A percentile compares a stretch with the other conserved stretches of the same genome.
These are phyloP conservation scores for Benitochromis conjunctus DNA, from an alignment of 2,113 vertebrate species.

Conservation along the genomic window DNA sequence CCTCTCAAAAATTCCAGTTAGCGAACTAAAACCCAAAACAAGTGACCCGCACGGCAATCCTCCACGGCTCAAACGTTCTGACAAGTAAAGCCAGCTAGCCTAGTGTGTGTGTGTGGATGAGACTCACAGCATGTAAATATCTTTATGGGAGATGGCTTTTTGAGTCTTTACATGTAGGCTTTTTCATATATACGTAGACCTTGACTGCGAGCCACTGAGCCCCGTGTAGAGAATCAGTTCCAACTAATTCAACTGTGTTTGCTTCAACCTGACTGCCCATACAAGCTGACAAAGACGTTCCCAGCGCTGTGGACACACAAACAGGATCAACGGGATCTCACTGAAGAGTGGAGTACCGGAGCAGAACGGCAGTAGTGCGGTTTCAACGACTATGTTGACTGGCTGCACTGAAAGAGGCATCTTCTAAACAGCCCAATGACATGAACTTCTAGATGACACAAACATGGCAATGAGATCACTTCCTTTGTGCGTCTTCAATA, in stretches of 20 bases:
- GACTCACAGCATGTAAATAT: conserved; percentile 26
- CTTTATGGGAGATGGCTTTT: conserved; percentile 44
- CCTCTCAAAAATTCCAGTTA: conserved; percentile 58
- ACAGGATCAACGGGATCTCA: neutral
- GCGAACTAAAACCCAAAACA: conserved; percentile 21
- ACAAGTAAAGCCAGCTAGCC: neutral
- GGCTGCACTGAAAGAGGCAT: neutral
- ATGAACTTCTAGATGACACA: conserved; percentile 38
- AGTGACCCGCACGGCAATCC: neutral
- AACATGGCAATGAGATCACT: neutral
- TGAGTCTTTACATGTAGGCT: conserved; percentile 28
- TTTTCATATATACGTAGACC: neutral
- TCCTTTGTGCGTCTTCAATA: conserved; percentile 33
- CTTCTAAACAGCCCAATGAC: conserved; percentile 7
- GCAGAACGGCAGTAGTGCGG: neutral
- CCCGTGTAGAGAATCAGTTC: neutral
- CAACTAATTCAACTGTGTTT: conserved; percentile 18
- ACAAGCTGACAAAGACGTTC: conserved; percentile 42
- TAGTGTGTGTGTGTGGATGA: conserved; percentile 32
- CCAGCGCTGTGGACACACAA: conserved; percentile 7
- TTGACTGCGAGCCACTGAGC: neutral
- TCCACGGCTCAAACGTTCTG: conserved; percentile 12
- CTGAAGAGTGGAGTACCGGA: neutral
- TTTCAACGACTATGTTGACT: conserved; percentile 16
- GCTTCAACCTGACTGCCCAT: neutral